A percentile compares a stretch with the other conserved stretches of the same genome.
These are phyloP conservation scores for Neopelma chrysocephalum DNA, from an alignment of 2,797 vertebrate genomes.

Conservation along the genomic window DNA sequence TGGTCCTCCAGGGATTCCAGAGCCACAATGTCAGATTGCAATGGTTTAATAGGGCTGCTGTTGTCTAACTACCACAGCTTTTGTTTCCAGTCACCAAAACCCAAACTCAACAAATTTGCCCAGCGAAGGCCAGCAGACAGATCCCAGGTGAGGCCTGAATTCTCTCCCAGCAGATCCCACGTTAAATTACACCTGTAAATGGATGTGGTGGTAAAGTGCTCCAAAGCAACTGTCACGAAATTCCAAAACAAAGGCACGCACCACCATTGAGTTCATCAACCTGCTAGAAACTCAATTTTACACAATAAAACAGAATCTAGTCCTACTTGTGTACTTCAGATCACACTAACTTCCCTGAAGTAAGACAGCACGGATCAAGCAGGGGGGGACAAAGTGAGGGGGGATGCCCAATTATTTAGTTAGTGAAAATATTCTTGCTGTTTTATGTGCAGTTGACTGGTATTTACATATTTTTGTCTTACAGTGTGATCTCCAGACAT, in stretches of 20 bases:
- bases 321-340: background rate
- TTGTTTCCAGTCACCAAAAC: background rate
- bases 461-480: background rate
- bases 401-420: background rate
- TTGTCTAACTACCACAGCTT: background rate
- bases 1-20: background rate
- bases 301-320: background rate
- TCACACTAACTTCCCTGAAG: background rate
- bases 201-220: background rate
- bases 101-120: background rate
- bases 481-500: background rate
- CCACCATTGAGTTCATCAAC: background rate
- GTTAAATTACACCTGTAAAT: background rate
- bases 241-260: background rate
- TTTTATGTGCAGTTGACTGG: background rate
- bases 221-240: background rate
- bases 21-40: background rate
- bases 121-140: background rate
- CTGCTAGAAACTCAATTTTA: background rate
- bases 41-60: background rate
- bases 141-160: rapidly evolving
- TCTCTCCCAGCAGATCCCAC: background rate
- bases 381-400: background rate
- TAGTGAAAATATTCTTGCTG: background rate
- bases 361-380: background rate